Evolutionary conservation across 2,797 vertebrate species (phyloP).

Genomic region (Sebastes cheni): DNA sequence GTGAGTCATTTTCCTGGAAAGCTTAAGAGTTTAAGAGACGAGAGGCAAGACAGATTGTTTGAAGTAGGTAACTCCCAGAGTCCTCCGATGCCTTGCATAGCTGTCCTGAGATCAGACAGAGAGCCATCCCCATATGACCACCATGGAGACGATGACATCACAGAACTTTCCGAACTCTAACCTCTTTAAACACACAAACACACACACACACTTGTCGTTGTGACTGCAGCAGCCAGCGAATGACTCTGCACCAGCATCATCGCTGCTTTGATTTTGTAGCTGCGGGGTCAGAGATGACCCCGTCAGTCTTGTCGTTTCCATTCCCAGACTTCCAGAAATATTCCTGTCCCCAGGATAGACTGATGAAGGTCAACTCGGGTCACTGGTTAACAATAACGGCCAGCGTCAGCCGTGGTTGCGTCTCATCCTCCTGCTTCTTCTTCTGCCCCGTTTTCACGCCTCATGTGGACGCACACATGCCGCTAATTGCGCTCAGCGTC

Average conservation of each 20-base stretch:
- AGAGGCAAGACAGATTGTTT: conserved; percentile 23
- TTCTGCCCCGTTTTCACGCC: too few relatives aligned
- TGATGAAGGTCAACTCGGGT: too few relatives aligned
- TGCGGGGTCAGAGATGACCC: conserved; percentile 17
- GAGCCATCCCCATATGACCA: background rate
- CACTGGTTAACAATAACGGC: too few relatives aligned
- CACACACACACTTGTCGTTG: background rate
- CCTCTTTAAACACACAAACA: background rate
- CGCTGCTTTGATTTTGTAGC: background rate
- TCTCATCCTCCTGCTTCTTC: too few relatives aligned
- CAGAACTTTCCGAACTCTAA: conserved; percentile 47
- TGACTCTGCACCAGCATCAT: background rate
- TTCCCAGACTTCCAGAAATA: background rate
- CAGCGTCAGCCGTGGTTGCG: too few relatives aligned
- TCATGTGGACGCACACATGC: too few relatives aligned
- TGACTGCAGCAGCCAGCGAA: conserved; percentile 5
- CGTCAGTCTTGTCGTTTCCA: background rate
- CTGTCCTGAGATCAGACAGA: conserved; percentile 24
- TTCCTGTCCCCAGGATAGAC: background rate
- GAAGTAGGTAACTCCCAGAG: background rate
- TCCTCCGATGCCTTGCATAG: conserved; percentile 35
- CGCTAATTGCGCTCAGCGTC: too few relatives aligned
- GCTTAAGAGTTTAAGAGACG: conserved; percentile 15
- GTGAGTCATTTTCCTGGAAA: conserved; percentile 27
- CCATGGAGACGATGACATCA: conserved; percentile 51